Conservation (phyloP, 2,113 vertebrate genomes). For the Menura novaehollandiae region DNA sequence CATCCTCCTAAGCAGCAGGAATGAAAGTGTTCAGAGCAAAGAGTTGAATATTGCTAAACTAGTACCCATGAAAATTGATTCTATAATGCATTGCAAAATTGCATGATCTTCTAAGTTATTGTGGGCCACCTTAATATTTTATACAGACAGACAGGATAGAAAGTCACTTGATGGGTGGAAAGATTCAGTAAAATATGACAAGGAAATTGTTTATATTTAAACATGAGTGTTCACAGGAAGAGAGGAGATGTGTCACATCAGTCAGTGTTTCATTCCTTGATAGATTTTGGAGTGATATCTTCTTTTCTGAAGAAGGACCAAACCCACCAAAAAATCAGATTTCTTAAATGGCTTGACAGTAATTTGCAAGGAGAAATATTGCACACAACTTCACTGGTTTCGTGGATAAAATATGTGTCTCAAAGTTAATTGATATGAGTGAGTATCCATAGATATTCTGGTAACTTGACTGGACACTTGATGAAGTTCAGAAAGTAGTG, state of each 20-base stretch:
- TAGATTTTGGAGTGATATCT: background rate
- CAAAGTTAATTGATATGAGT: background rate
- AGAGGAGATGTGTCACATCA: fast-evolving
- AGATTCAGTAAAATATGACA: background rate
- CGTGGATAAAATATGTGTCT: background rate
- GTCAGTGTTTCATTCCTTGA: background rate
- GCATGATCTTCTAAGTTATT: background rate
- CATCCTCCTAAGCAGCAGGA: background rate
- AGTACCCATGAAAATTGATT: background rate
- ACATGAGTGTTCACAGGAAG: background rate
- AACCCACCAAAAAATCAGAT: background rate
- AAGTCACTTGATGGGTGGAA: background rate
- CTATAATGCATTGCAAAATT: background rate
- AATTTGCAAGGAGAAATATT: background rate
- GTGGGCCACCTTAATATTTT: background rate
- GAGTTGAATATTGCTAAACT: background rate
- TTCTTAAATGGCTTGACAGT: background rate
- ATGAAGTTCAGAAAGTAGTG: background rate
- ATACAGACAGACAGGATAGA: background rate
- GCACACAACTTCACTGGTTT: background rate
- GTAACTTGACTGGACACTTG: background rate
- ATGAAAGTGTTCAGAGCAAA: background rate
- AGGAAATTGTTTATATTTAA: background rate
- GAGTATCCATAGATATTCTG: background rate
- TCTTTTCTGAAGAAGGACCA: background rate